A percentile compares a stretch with the other conserved stretches of the same genome.
These are phyloP conservation scores for Equus quagga DNA, from an alignment of 2,113 vertebrate species.

Conservation along the genomic window DNA sequence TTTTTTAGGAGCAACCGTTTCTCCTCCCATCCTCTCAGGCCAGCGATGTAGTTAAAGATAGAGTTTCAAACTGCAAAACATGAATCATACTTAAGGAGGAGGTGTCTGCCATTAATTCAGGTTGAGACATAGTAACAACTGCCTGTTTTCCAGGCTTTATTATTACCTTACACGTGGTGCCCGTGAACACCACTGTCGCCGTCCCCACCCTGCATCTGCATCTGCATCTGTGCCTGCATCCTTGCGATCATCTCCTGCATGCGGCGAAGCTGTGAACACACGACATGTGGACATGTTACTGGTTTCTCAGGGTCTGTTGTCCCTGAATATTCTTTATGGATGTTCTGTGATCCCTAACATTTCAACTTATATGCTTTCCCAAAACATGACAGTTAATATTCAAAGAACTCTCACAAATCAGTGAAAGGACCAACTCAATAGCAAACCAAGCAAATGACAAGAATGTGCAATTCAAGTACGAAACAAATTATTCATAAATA, in stretches of 20 bases:
- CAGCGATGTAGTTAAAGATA: neutral
- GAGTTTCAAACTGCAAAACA: neutral
- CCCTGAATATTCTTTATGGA: neutral
- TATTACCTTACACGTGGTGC: slow-evolving; percentile 83
- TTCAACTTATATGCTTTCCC: neutral
- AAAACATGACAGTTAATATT: neutral
- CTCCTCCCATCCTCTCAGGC: neutral
- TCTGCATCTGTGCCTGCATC: slow-evolving; percentile 99
- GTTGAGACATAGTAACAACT: no score
- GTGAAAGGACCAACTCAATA: neutral
- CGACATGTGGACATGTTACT: fast-evolving
- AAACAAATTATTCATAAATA: neutral
- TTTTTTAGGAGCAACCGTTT: neutral
- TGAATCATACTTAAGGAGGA: neutral
- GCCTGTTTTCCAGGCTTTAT: fast-evolving
- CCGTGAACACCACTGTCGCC: slow-evolving; percentile 83
- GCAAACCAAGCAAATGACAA: neutral
- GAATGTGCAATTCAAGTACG: neutral
- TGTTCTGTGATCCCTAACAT: no score
- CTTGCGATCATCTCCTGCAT: slow-evolving; percentile 99
- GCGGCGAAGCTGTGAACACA: slow-evolving; percentile 91
- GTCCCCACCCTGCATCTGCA: slow-evolving; percentile 92
- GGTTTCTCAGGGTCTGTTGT: no score
- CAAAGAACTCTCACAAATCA: neutral
- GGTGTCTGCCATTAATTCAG: fast-evolving